Percentiles rank a stretch among this genome's conserved stretches.
Conservation (phyloP, 2,888 invertebrate genomes). For the Scaptodrosophila latifasciaeformis region DNA sequence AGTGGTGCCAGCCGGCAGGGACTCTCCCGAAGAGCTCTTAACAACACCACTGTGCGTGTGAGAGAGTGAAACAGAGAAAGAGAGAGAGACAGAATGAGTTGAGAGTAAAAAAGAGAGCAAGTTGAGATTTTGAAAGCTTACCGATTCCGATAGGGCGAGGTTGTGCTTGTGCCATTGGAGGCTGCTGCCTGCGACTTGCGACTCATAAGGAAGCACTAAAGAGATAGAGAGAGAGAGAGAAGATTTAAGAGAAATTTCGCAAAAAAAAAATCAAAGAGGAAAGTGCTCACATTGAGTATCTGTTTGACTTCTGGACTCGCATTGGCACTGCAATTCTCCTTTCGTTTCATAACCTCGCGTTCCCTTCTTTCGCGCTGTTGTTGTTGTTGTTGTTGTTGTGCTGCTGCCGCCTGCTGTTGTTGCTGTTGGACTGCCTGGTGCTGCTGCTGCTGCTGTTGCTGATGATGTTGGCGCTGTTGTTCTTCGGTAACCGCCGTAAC, state of each 20-base stretch:
- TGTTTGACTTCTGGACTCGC: slow-evolving; percentile 98
- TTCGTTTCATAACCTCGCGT: slow-evolving; percentile 91
- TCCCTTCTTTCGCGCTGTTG: slow-evolving; percentile 85
- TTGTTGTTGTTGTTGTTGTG: slow-evolving; percentile 81
- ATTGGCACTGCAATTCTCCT: slow-evolving; percentile 96
- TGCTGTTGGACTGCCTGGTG: slow-evolving; percentile 80
- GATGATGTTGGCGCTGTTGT: slow-evolving; percentile 75
- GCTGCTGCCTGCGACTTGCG: slow-evolving; percentile 84
- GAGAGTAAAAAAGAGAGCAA: no score
- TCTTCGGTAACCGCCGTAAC: slow-evolving; percentile 79
- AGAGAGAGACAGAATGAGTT: not conserved
- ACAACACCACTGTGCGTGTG: slow-evolving; percentile 78
- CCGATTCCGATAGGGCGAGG: slow-evolving; percentile 87
- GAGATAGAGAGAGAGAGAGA: not conserved
- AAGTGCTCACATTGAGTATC: slow-evolving; percentile 84
- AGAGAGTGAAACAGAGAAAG: not conserved
- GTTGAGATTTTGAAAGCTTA: no score
- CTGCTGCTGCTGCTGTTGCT: slow-evolving; percentile 35
- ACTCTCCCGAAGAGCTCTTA: slow-evolving; percentile 81
- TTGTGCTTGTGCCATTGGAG: slow-evolving; percentile 81
- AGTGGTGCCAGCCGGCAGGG: slow-evolving; percentile 79
- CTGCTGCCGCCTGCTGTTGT: slow-evolving; percentile 84
- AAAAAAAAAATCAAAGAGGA: not conserved
- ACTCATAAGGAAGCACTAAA: slow-evolving; percentile 86
- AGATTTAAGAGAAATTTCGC: not conserved